Percentiles rank a stretch among this genome's conserved stretches.
These are phyloP conservation scores for Pogonomyrmex barbatus DNA, from an alignment of 1,140 invertebrate species.

Conservation along the genomic window DNA sequence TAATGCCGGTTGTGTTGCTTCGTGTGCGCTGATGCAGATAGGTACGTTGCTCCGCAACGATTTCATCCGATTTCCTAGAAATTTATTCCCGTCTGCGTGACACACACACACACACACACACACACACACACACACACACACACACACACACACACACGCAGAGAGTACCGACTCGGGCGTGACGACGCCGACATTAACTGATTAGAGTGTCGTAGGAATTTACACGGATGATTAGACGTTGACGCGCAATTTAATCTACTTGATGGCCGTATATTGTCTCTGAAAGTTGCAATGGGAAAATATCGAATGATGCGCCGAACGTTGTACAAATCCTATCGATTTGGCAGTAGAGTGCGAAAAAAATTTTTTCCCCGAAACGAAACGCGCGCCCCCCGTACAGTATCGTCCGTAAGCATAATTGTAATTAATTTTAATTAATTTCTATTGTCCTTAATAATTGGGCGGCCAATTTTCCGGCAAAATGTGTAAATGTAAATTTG, in stretches of 20 bases:
- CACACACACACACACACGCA: too few relatives aligned
- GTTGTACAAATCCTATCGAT: background rate
- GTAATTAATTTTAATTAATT: slow-evolving; percentile 8
- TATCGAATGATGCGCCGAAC: background rate
- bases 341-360: background rate
- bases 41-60: background rate
- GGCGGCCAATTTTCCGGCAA: background rate
- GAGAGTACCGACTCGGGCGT: background rate
- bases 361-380: background rate
- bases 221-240: slow-evolving; percentile 27
- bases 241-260: slow-evolving; percentile 40
- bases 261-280: slow-evolving; percentile 19
- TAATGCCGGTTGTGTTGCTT: background rate
- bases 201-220: slow-evolving; percentile 35
- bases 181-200: slow-evolving; percentile 30
- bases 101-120: background rate
- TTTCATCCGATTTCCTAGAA: slow-evolving; percentile 2
- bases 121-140: too few relatives aligned
- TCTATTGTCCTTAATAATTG: background rate
- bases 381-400: too few relatives aligned
- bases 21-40: background rate
- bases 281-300: background rate
- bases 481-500: slow-evolving; percentile 28
- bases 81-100: background rate
- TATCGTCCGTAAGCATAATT: background rate